Percentiles rank a stretch among this genome's conserved stretches.
These are phyloP conservation scores for Chroicocephalus ridibundus DNA, from an alignment of 2,113 vertebrate genomes.

Conservation along the genomic window DNA sequence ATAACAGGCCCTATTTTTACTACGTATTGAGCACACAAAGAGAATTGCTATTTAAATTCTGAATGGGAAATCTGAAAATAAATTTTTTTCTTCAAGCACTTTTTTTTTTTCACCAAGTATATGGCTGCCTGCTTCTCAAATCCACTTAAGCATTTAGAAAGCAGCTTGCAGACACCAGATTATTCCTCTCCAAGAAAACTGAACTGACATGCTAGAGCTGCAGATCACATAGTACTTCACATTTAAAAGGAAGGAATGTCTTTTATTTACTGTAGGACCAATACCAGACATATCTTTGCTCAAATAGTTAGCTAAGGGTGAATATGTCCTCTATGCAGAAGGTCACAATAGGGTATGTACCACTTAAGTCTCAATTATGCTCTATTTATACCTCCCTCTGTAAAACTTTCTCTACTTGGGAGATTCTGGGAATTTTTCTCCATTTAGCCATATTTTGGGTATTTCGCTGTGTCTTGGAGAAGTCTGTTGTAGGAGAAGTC, in stretches of 20 bases:
- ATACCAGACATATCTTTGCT: constrained; percentile 15
- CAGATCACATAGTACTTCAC: neutral
- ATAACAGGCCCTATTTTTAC: neutral
- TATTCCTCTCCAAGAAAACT: constrained; percentile 21
- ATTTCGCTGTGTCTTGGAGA: neutral
- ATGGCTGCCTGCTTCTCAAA: constrained; percentile 6
- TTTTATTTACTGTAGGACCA: constrained; percentile 15
- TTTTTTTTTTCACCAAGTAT: neutral
- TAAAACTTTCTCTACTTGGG: neutral
- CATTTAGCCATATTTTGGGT: neutral
- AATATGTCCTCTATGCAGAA: neutral
- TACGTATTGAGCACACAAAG: neutral
- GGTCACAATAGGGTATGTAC: neutral
- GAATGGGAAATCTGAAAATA: constrained; percentile 12
- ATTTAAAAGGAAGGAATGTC: constrained; percentile 18
- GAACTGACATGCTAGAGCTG: neutral
- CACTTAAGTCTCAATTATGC: constrained; percentile 1
- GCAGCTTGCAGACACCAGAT: constrained; percentile 36
- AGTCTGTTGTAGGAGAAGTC: neutral
- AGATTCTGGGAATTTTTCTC: neutral
- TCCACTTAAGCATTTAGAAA: constrained; percentile 40
- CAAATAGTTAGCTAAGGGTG: neutral
- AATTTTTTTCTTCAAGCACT: neutral
- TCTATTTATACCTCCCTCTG: constrained; percentile 16
- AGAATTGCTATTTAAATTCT: constrained; percentile 33